Conservation (phyloP, 2,797 vertebrate genomes). For the Gila robusta region DNA sequence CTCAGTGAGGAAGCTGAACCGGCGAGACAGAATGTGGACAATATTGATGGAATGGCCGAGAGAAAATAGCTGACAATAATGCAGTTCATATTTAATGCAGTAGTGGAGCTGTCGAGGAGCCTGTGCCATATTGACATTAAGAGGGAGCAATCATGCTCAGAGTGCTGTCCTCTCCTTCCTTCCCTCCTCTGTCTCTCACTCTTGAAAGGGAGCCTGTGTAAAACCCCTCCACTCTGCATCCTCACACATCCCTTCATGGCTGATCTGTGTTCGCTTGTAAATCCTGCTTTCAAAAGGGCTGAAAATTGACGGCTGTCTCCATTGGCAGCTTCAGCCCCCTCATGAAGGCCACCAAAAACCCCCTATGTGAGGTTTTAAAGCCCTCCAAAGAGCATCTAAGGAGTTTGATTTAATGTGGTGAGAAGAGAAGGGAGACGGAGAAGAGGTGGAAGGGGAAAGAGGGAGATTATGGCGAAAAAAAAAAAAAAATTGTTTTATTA, state of each 20-base stretch:
- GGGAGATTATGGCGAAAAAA: slow-evolving; percentile 72
- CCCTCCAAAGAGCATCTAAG: slow-evolving; percentile 75
- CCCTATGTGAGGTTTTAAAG: slow-evolving; percentile 73
- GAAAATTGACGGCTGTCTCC: slow-evolving; percentile 74
- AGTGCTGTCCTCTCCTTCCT: slow-evolving; percentile 26
- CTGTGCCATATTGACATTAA: slow-evolving; percentile 41
- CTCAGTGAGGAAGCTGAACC: slow-evolving; percentile 59
- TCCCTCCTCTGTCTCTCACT: not conserved
- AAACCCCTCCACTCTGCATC: slow-evolving; percentile 33
- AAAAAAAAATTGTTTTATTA: slow-evolving; percentile 80
- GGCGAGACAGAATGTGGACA: slow-evolving; percentile 60
- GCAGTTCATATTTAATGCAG: slow-evolving; percentile 63
- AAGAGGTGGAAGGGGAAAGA: slow-evolving; percentile 67
- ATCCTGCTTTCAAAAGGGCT: slow-evolving; percentile 65
- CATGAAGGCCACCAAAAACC: slow-evolving; percentile 40
- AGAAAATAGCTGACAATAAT: slow-evolving; percentile 19
- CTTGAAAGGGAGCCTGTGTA: not conserved
- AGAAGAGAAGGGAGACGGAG: slow-evolving; percentile 73
- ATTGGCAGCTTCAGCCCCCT: slow-evolving; percentile 71
- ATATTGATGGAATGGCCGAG: slow-evolving; percentile 47
- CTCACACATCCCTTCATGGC: slow-evolving; percentile 49
- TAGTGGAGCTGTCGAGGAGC: slow-evolving; percentile 45
- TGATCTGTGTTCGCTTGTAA: slow-evolving; percentile 54
- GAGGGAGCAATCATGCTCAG: slow-evolving; percentile 20
- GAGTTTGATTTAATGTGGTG: slow-evolving; percentile 81